Evolutionary conservation across 2,113 vertebrate species (phyloP), one percentile per base, ranked within the genome.

Genomic region (Pitta sordida): DNA sequence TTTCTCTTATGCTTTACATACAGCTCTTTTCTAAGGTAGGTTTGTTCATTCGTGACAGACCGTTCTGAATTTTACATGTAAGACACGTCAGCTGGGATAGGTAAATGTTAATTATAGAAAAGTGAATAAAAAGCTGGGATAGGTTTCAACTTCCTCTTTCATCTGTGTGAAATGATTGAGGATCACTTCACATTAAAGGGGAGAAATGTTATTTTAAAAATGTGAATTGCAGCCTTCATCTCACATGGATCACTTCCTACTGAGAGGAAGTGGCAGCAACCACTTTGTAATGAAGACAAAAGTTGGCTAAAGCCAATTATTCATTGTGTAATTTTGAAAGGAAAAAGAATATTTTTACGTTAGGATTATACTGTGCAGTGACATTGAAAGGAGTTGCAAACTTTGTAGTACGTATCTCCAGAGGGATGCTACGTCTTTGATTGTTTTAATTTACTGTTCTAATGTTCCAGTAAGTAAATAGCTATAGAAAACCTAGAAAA

Each of bases 61-160:
- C 56, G 23, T 60, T 91, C 59, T 80, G 60, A 59, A 62, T 93
- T 94, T 74, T 80, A 53, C 83, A 78, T 49, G 75, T 55, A 23
- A 80, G 62, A 64, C 27, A 32, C 0, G 3, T 93, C 77, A 94
- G 30, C 63, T 77, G 90, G 83, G 37, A 69, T 60, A 95, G 83
- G 88, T 91, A 95, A 93, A 92, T 87, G 74, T 75, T 94, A 94
- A 94, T 91, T 85, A 78, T 74, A 92, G 77, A 87, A 91, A 86
- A 83, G 36, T 74, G 77, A 71, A 74, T 85, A 32, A 94, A 94
- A 91, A 49, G 23, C 55, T 89, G 88, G 67, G 76, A 85, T 92
- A 64, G 8, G 7, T 85, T 94, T 91, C 29, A 74, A 15, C 67
- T 90, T 93, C 39, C 52, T 60, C 65, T 83, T 91, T 93, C 74